phyloP scores from a whole-genome alignment of 1,140 invertebrate species.

The Drepana arcuata region DNA sequence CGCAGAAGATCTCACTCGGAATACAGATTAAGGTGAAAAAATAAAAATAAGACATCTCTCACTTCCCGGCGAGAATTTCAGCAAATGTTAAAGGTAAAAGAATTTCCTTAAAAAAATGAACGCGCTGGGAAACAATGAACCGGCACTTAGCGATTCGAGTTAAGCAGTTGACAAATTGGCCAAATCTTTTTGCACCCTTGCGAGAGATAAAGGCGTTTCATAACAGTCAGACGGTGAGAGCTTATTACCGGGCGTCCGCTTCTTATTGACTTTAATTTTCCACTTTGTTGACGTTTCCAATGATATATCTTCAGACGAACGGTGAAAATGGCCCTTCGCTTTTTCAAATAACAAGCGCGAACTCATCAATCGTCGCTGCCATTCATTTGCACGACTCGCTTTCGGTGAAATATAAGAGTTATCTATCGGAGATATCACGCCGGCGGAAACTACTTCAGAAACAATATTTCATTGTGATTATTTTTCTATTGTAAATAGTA shows the following conservation, averaged over 20 bases:
- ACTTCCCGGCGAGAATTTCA: too few species aligned
- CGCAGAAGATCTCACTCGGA: conserved; percentile 7
- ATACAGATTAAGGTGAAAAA: conserved; percentile 13
- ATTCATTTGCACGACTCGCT: conserved; percentile 57
- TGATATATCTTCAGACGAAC: conserved; percentile 54
- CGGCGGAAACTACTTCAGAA: conserved; percentile 59
- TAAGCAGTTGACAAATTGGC: conserved; percentile 52
- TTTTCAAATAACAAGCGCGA: conserved; percentile 66
- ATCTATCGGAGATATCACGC: conserved; percentile 57
- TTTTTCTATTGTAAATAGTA: conserved; percentile 68
- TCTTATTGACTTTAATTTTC: conserved; percentile 67
- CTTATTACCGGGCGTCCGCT: conserved; percentile 35
- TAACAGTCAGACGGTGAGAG: conserved; percentile 24
- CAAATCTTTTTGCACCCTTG: conserved; percentile 31
- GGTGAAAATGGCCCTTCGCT: conserved; percentile 54
- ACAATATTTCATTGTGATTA: conserved; percentile 68
- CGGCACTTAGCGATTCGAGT: conserved; percentile 34
- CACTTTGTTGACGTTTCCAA: conserved; percentile 59
- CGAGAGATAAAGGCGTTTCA: conserved; percentile 33
- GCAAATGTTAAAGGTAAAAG: conserved; percentile 16
- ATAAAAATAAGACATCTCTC: too few species aligned
- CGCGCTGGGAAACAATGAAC: conserved; percentile 41
- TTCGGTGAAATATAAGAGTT: conserved; percentile 62
- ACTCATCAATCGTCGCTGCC: conserved; percentile 57
- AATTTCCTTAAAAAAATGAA: conserved; percentile 19